A percentile compares a stretch with the other conserved stretches of the same genome.
Conservation (phyloP, 1,140 invertebrate genomes). For the Gonioctena quinquepunctata region DNA sequence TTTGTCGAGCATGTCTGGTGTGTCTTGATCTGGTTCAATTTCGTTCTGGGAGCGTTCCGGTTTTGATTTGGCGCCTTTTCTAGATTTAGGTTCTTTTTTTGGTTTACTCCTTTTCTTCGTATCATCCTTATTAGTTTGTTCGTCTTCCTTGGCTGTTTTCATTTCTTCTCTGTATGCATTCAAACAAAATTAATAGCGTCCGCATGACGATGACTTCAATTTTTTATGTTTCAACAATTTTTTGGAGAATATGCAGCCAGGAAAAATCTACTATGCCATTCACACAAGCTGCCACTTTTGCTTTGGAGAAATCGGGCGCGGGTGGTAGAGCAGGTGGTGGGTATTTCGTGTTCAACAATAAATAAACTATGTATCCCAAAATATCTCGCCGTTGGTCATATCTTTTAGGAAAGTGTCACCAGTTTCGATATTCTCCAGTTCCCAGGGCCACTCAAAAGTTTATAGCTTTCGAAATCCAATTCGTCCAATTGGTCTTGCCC, state of each 20-base stretch:
- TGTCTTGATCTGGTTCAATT: constrained; percentile 11
- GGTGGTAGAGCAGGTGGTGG: constrained; percentile 53
- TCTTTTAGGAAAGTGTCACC: constrained; percentile 12
- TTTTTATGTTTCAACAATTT: constrained; percentile 55
- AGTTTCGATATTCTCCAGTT: constrained; percentile 25
- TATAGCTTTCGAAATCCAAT: constrained; percentile 54
- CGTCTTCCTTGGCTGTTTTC: constrained; percentile 54
- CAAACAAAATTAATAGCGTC: constrained; percentile 63
- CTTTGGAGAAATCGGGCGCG: constrained; percentile 51
- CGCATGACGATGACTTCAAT: constrained; percentile 60
- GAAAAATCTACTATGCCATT: constrained; percentile 57
- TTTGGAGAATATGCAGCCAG: constrained; percentile 55
- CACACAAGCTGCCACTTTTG: constrained; percentile 58
- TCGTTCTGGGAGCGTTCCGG: neutral
- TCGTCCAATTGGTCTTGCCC: constrained; percentile 49
- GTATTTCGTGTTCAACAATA: constrained; percentile 61
- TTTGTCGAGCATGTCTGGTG: constrained; percentile 18
- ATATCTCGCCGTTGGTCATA: constrained; percentile 47
- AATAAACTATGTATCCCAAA: constrained; percentile 61
- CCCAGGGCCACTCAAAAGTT: constrained; percentile 49
- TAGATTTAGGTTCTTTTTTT: constrained; percentile 26
- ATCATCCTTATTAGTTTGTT: constrained; percentile 28
- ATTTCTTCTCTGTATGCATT: constrained; percentile 59
- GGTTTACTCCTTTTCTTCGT: constrained; percentile 18
- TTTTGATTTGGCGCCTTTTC: constrained; percentile 30